Percentiles rank a stretch among this genome's conserved stretches.
phyloP scores from a whole-genome alignment of 2,797 vertebrate species.

The Amazona ochrocephala region DNA sequence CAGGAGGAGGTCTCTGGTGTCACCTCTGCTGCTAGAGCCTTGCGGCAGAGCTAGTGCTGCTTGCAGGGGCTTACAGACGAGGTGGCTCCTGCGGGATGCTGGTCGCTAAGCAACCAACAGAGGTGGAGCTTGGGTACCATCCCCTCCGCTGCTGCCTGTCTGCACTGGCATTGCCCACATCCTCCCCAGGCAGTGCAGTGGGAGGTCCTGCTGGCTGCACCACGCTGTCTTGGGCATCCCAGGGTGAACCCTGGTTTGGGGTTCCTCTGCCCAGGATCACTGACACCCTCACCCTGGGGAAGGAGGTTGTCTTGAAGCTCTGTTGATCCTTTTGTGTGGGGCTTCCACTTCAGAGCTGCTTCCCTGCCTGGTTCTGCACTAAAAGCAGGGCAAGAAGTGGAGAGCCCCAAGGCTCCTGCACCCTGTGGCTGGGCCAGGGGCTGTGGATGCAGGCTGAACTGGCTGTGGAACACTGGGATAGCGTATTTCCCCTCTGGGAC shows the following conservation, averaged over 20 bases:
- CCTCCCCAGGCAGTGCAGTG: background rate
- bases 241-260: background rate
- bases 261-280: background rate
- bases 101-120: slow-evolving; percentile 52
- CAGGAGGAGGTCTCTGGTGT: background rate
- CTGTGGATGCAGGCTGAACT: background rate
- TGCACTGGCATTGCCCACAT: background rate
- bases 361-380: background rate
- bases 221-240: accelerated
- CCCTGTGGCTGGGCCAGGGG: background rate
- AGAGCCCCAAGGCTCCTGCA: background rate
- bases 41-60: background rate
- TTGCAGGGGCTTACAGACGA: background rate
- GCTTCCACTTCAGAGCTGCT: background rate
- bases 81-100: slow-evolving; percentile 32
- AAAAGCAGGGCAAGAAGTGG: background rate
- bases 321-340: background rate
- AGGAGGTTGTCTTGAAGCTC: background rate
- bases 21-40: background rate
- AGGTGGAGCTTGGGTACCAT: slow-evolving; percentile 47
- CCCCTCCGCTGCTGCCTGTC: background rate
- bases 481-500: background rate
- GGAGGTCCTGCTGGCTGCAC: background rate
- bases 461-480: background rate
- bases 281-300: background rate